A percentile compares a stretch with the other conserved stretches of the same genome.
phyloP scores from a whole-genome alignment of 2,113 vertebrate genomes.

The Microcebus jonahi region DNA sequence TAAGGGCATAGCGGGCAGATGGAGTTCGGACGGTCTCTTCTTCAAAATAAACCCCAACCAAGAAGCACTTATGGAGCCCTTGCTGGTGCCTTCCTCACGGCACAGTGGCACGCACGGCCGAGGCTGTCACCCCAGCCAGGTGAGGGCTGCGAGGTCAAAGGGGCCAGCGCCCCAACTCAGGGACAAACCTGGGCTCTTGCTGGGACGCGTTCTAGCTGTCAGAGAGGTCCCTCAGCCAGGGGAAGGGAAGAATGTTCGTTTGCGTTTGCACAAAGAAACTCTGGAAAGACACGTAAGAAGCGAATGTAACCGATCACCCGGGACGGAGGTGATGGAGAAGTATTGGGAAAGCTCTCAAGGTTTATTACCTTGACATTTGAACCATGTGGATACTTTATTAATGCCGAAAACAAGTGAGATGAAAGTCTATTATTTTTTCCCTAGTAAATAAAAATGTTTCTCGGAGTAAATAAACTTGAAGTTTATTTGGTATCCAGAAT shows the following conservation, averaged over 20 bases:
- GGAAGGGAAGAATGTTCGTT: not conserved
- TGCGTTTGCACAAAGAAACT: slow-evolving; percentile 49
- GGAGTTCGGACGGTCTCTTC: not conserved
- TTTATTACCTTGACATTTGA: not conserved
- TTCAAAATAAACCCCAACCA: not conserved
- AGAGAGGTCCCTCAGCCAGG: slow-evolving; percentile 11
- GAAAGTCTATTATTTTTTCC: slow-evolving; percentile 16
- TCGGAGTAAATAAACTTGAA: not conserved
- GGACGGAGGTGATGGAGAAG: not conserved
- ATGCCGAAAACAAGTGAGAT: slow-evolving; percentile 36
- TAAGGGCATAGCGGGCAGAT: not conserved
- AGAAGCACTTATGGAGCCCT: not conserved
- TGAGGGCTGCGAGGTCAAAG: not conserved
- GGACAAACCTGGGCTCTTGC: not conserved
- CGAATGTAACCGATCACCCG: not conserved
- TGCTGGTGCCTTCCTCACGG: not conserved
- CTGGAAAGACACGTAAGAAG: not conserved
- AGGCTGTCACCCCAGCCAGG: not conserved
- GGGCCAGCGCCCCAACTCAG: too few species aligned
- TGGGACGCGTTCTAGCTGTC: not conserved
- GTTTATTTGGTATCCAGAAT: not conserved
- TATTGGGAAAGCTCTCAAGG: not conserved
- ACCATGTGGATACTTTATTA: not conserved
- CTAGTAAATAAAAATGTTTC: not conserved
- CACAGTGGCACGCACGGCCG: too few species aligned